These are phyloP conservation scores for Spea hammondii DNA, from an alignment of 2,797 vertebrate genomes.

Conservation along the genomic window DNA sequence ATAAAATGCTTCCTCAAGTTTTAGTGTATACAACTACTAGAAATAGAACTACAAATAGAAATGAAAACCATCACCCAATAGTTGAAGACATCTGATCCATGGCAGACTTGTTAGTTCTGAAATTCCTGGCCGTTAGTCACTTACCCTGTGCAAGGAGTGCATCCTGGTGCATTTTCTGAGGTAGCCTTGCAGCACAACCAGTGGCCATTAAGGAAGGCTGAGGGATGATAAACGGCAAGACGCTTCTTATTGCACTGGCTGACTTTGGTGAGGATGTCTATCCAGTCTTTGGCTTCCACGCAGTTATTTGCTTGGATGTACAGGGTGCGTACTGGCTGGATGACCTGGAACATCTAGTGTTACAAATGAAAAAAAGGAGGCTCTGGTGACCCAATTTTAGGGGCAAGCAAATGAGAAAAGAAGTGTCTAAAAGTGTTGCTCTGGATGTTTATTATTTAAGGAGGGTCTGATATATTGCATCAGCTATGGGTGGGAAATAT, in stretches of 20 bases:
- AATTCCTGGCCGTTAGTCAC: constrained; percentile 23
- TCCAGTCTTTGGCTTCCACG: constrained; percentile 98
- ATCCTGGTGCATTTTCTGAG: constrained; percentile 83
- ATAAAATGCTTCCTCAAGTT: too few relatives aligned
- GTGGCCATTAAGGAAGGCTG: constrained; percentile 95
- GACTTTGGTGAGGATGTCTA: constrained; percentile 96
- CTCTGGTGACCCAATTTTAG: too few relatives aligned
- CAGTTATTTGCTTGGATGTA: constrained; percentile 99
- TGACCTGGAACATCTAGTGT: constrained; percentile 96
- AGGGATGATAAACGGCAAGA: constrained; percentile 91
- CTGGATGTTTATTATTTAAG: too few relatives aligned
- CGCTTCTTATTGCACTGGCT: constrained; percentile 97
- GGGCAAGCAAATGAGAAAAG: neutral
- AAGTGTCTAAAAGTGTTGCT: neutral
- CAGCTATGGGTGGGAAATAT: too few relatives aligned
- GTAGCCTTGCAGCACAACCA: constrained; percentile 95
- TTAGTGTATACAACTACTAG: too few relatives aligned
- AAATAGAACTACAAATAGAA: too few relatives aligned
- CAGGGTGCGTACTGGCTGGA: constrained; percentile 92
- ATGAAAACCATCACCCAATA: too few relatives aligned
- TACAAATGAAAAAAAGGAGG: neutral
- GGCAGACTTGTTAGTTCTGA: too few relatives aligned
- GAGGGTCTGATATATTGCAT: too few relatives aligned
- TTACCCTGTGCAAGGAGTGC: constrained; percentile 93
- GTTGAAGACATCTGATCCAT: too few relatives aligned